Evolutionary conservation across 1,140 invertebrate genomes (phyloP), one percentile per base, ranked within the genome.

Genomic region (Brachionus plicatilis): DNA sequence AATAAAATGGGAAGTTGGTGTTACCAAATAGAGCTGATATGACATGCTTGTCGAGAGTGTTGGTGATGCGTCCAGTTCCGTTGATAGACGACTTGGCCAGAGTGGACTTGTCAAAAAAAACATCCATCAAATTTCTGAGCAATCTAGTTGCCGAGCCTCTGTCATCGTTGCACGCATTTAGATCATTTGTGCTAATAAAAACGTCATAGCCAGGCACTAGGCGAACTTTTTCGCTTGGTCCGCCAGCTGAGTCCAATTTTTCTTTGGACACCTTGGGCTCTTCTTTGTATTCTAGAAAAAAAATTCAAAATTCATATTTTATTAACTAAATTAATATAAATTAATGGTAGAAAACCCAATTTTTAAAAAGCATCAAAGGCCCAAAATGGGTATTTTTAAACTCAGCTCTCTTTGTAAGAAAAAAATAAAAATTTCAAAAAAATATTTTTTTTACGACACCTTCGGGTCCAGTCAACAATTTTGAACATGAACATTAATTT

Each of bases 61-160:
- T 68, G 12, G 82, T 84, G n/a, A 72, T 84, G 43, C 66, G 33
- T 17, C 82, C 82, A 56, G 60, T 84, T 20, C 82, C 82, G 66
- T 68, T 84, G n/a, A 84, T 70, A 5, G 82, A 84, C 6, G 82
- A 84, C 45, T 70, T 84, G 20, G 82, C 82, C 20, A 84, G 43
- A 45, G 82, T 84, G 14, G 60, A 72, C 41, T 72, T 68, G 27
- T 84, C 82, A 43, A 84, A 84, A 43, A 84, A 84, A 12, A 84
- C 60, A 7, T 84, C 82, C 82, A 84, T 84, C 37, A 84, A 70
- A 56, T 84, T 84, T 29, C 82, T 50, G 3, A 84, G 24, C 12
- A 84, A 37, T 53, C 82, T 47, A 9, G 82, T 84, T 3, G 66
- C 82, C 12, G 82, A 84, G 14, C 66, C 66, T 37, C 66, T 43